phyloP scores from a whole-genome alignment of 2,888 invertebrate genomes.

The Pseudococcus jackbeardsleyi region DNA sequence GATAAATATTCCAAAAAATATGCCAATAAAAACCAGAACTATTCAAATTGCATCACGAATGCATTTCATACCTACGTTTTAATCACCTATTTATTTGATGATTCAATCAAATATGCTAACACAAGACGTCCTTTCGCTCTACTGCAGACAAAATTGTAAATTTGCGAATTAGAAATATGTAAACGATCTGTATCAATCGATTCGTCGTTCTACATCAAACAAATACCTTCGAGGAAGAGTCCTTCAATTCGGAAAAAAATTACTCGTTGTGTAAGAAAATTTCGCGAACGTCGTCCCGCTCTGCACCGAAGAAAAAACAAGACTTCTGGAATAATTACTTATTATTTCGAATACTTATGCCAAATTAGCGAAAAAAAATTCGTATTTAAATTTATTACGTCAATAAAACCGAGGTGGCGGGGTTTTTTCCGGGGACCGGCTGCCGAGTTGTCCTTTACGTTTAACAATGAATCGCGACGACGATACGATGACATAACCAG shows the following conservation, averaged over 20 bases:
- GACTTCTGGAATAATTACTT: background rate
- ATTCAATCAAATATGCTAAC: background rate
- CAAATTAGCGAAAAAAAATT: background rate
- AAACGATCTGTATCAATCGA: background rate
- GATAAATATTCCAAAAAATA: too few relatives aligned
- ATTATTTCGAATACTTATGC: background rate
- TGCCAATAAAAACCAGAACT: too few relatives aligned
- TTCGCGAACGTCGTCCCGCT: background rate
- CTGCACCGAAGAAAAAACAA: background rate
- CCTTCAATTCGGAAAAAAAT: background rate
- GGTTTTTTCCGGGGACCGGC: background rate
- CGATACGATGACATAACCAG: slow-evolving; percentile 30
- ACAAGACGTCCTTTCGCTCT: background rate
- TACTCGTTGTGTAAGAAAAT: background rate
- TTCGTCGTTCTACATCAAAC: background rate
- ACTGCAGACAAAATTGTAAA: background rate
- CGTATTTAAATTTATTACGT: background rate
- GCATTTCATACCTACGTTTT: background rate
- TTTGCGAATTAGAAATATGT: background rate
- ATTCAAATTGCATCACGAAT: background rate
- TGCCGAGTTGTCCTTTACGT: background rate
- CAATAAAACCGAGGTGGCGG: background rate
- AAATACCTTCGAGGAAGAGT: background rate
- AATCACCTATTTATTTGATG: background rate
- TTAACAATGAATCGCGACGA: background rate